Conservation (phyloP, 1,140 invertebrate genomes). For the Cyrtorhinus lividipennis region DNA sequence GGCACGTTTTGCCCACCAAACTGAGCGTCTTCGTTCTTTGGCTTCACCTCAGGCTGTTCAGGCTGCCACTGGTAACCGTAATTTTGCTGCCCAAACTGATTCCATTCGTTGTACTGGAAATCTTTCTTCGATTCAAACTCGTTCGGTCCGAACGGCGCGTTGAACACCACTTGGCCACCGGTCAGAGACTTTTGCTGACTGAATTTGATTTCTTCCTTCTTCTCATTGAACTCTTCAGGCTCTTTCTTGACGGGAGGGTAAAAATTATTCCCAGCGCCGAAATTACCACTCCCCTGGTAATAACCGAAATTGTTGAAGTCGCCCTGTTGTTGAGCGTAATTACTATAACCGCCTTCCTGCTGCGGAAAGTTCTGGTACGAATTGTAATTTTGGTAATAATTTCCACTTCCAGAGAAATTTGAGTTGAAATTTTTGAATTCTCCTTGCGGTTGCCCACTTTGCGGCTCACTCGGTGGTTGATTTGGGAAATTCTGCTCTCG, state of each 20-base stretch:
- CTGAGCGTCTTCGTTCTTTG: background rate
- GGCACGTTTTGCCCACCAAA: background rate
- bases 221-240: constrained; percentile 2
- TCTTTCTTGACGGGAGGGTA: constrained; percentile 3
- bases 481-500: background rate
- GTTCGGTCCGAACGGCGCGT: background rate
- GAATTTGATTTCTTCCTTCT: constrained; percentile 1
- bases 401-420: background rate
- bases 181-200: background rate
- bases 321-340: background rate
- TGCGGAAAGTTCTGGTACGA: background rate
- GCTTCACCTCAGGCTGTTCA: too few species aligned
- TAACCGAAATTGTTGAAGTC: background rate
- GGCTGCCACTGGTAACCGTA: background rate
- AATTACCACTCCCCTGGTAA: background rate
- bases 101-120: background rate
- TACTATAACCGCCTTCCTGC: background rate
- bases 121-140: background rate
- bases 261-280: background rate
- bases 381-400: constrained; percentile 3
- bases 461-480: background rate
- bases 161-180: background rate
- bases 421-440: background rate
- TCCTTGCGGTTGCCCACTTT: background rate
- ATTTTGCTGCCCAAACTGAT: background rate